Percentiles rank a stretch among this genome's conserved stretches.
phyloP scores from a whole-genome alignment of 2,888 invertebrate species.

The Ganaspis brasiliensis region DNA sequence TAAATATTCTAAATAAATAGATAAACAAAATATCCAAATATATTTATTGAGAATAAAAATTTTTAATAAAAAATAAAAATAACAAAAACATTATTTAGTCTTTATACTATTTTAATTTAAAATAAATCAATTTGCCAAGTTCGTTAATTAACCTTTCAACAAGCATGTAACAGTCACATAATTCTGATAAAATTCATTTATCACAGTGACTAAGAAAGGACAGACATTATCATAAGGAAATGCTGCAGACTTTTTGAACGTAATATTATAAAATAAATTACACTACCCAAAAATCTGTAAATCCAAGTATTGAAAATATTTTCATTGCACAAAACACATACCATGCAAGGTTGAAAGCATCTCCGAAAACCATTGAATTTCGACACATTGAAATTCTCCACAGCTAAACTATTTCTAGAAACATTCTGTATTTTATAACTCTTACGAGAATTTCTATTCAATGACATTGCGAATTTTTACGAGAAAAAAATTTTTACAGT shows the following conservation, averaged over 20 bases:
- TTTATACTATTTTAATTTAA: neutral
- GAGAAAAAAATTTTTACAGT: no score
- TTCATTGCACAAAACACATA: constrained; percentile 43
- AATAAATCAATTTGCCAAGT: constrained; percentile 4
- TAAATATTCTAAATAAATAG: neutral
- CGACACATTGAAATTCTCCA: constrained; percentile 53
- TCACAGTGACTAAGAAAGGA: neutral
- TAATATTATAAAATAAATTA: neutral
- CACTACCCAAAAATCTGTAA: neutral
- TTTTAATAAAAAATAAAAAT: no score
- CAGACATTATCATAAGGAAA: constrained; percentile 14
- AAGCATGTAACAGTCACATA: constrained; percentile 1
- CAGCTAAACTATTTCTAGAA: constrained; percentile 1
- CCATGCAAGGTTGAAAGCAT: constrained; percentile 60
- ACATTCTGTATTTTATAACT: neutral
- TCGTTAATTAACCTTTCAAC: constrained; percentile 11
- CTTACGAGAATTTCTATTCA: neutral
- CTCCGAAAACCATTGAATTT: constrained; percentile 60
- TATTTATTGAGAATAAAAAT: no score
- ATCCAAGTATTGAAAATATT: no score
- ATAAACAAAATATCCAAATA: neutral
- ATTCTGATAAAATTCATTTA: constrained; percentile 20
- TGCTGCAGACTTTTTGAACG: neutral
- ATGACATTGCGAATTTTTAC: no score
- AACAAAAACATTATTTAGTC: no score